Base-by-base conservation (phyloP, 1,140 invertebrate genomes). In the Spodoptera litura region DNA sequence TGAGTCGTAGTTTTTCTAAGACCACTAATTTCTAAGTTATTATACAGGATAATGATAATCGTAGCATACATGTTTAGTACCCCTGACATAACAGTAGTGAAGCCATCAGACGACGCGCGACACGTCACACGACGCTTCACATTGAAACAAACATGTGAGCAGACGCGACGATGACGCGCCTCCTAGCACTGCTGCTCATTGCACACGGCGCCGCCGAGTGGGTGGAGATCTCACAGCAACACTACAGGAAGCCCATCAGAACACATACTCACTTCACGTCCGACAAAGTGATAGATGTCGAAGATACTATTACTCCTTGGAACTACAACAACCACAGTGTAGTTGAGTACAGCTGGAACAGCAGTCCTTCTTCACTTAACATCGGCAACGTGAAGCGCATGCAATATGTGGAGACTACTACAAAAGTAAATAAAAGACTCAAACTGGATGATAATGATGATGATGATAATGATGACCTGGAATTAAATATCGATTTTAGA, bases 221-320 rank as follows among this genome's bases (percentile, higher is more conserved):
- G 92, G 90, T 94, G 20, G 88, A 94, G 79, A 94, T 94, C 70
- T 84, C 91, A 0, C 92, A 93, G 62, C 88, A 90, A 61, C 77
- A 91, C 55, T 89, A 90, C 64, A 85, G 81, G 51, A 87, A 89
- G 51, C 84, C 87, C 9, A 12, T 73, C 15, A 55, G 38, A n/a
- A 72, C 31, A 25, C n/a, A 74, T 15, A 51, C 49, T 44, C 59
- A 49, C 12, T 49, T 62, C 38, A 78, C 66, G 3, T 12, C 74
- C n/a, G 61, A 31, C 2, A 68, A 25, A 56, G 10, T 38, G 9
- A 53, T 44, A 25, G 53, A 68, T 20, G 38, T 31, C 15, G 74
- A 77, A 55, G 53, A 75, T 2, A 70, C 55, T 0, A 35, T 62
- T 0, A 44, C 58, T 61, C 31, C 51, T 10, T 77, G 61, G 74